Evolutionary conservation across 1,140 invertebrate species (phyloP).

Genomic region (Oncopodura yosiiana): DNA sequence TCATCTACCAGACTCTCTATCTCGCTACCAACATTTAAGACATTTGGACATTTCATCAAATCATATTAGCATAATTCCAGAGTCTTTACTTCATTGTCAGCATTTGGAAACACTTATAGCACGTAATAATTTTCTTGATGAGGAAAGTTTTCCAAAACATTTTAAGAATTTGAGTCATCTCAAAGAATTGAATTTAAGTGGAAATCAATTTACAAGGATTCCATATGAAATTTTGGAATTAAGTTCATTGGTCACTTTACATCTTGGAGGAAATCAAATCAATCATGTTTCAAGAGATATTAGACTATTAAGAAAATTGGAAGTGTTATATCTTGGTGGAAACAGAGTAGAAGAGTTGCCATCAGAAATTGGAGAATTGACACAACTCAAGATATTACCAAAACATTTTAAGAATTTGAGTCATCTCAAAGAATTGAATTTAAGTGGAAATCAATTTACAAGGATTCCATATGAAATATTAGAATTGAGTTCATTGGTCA

Average conservation of each 20-base stretch:
- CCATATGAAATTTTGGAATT: conserved; percentile 78
- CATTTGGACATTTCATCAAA: conserved; percentile 81
- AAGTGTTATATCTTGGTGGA: conserved; percentile 84
- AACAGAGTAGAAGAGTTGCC: conserved; percentile 81
- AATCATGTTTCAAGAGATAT: conserved; percentile 69
- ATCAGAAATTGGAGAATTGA: conserved; percentile 68
- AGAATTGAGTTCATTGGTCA: conserved; percentile 53
- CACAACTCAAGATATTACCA: conserved; percentile 69
- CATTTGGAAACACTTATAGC: conserved; percentile 66
- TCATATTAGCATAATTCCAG: conserved; percentile 60
- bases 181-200: conserved; percentile 81
- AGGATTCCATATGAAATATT: conserved; percentile 78
- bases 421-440: conserved; percentile 68
- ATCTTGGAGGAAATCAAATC: conserved; percentile 80
- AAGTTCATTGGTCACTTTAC: conserved; percentile 52
- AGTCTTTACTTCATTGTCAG: conserved; percentile 56
- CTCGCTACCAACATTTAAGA: conserved; percentile 43
- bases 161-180: conserved; percentile 52
- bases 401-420: conserved; percentile 60
- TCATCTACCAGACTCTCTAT: conserved; percentile 35
- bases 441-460: conserved; percentile 79
- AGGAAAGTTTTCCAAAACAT: conserved; percentile 73
- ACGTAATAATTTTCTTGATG: conserved; percentile 75
- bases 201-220: conserved; percentile 72
- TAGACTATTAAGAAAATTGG: conserved; percentile 65